Conservation (phyloP, 2,797 vertebrate genomes). For the Parambassis ranga region DNA sequence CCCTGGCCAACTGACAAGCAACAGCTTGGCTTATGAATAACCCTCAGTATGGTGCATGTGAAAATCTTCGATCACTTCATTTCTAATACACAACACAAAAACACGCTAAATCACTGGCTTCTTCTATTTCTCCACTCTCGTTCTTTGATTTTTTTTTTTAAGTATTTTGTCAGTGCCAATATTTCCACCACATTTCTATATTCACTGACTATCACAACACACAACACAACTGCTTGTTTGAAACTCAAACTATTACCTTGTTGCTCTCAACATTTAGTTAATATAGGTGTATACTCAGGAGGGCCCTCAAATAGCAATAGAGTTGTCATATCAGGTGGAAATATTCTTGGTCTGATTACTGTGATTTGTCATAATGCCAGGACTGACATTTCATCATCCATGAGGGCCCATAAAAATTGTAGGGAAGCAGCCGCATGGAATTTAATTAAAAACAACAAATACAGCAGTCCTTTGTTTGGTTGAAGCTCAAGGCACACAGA, state of each 20-base stretch:
- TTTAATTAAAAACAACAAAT: slow-evolving; percentile 70
- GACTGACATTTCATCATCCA: slow-evolving; percentile 71
- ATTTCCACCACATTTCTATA: slow-evolving; percentile 5
- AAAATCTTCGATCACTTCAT: slow-evolving; percentile 54
- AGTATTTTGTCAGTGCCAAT: slow-evolving; percentile 5
- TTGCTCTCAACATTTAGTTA: slow-evolving; percentile 7
- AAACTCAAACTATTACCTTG: slow-evolving; percentile 27
- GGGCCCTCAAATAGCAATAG: slow-evolving; percentile 32
- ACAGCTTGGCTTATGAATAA: slow-evolving; percentile 77
- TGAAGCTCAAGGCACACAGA: slow-evolving; percentile 20
- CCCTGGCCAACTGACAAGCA: slow-evolving; percentile 70
- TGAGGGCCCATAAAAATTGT: slow-evolving; percentile 49
- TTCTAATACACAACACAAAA: slow-evolving; percentile 17
- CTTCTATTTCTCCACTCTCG: background rate
- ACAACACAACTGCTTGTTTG: slow-evolving; percentile 16
- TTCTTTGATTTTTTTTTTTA: slow-evolving; percentile 5
- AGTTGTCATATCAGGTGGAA: slow-evolving; percentile 33
- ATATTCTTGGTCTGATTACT: slow-evolving; percentile 60
- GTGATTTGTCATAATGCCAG: slow-evolving; percentile 69
- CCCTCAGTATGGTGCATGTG: slow-evolving; percentile 59
- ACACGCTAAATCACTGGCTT: background rate
- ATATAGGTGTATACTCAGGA: slow-evolving; percentile 36
- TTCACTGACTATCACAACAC: slow-evolving; percentile 18
- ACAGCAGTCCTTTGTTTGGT: slow-evolving; percentile 44
- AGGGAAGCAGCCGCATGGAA: slow-evolving; percentile 56